Base-by-base conservation (phyloP, 2,113 vertebrate species). In the Paralichthys olivaceus region DNA sequence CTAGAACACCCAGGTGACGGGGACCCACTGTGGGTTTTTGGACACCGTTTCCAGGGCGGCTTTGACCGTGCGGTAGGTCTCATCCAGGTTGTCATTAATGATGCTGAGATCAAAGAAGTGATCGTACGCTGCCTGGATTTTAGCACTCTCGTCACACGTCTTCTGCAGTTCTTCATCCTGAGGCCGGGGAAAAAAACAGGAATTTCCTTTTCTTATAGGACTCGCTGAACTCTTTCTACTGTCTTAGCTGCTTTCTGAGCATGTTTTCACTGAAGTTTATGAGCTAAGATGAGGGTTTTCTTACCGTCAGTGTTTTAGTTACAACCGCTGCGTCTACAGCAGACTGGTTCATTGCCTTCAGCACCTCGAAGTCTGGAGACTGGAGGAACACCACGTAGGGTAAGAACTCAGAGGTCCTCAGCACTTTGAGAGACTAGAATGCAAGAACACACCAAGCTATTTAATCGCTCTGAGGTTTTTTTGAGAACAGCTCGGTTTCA, bases 1-100 rank as follows among this genome's bases (percentile, higher is more conserved):
- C 90, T 96, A 98, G 80, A 98, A 99, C 28, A 98, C 96, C 97
- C 97, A 98, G 85, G 95, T 96, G 84, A 98, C 97, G 0, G 97
- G 96, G 59, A 98, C 97, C 97, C 97, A 98, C 93, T 98, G 97
- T 2, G 95, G 96, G 84, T 96, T 95, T 3, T 91, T 88, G 1
- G 95, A 95, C 59, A 98, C 95, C 25, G 86, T 95, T 62, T 96
- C 96, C 93, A 98, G 88, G 20, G 96, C 95, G 0, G 94, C 92
- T 63, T 95, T 95, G 69, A 98, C 95, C 0, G 91, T 93, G 15
- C 91, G 91, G 85, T 98, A 99, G 23, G 95, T 96, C 62, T 94
- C 92, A 32, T 99, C 97, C 88, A 98, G 94, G 93, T 96, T 96
- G 4, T 95, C 95, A 37, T 97, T 99, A 83, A 96, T 79, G 75